These are phyloP conservation scores for Stegostoma tigrinum DNA, from an alignment of 2,113 vertebrate species.

Conservation along the genomic window DNA sequence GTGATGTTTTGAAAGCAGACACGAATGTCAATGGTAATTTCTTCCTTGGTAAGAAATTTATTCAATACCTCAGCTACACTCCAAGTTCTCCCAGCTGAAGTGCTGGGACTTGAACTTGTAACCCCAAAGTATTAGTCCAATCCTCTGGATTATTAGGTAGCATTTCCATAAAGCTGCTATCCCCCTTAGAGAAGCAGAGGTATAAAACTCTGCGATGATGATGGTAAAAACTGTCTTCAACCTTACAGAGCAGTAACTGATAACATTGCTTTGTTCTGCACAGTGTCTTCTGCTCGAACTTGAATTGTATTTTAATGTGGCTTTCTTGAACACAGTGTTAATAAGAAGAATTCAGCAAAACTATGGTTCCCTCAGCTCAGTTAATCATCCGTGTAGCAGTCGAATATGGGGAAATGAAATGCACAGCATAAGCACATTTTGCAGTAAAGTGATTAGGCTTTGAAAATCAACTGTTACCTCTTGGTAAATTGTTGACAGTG, in stretches of 20 bases:
- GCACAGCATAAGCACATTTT: background rate
- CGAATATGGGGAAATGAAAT: background rate
- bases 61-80: too few relatives aligned
- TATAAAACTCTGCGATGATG: background rate
- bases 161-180: too few relatives aligned
- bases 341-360: too few relatives aligned
- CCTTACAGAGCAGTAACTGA: too few relatives aligned
- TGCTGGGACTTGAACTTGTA: too few relatives aligned
- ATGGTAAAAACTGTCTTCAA: background rate
- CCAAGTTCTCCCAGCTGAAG: too few relatives aligned
- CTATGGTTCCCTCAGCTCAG: background rate
- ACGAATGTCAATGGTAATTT: too few relatives aligned
- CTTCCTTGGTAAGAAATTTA: too few relatives aligned
- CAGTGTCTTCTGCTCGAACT: background rate
- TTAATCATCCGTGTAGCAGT: background rate
- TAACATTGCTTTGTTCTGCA: background rate
- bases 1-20: too few relatives aligned
- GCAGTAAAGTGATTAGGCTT: background rate
- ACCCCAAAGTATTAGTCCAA: too few relatives aligned
- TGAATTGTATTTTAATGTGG: background rate
- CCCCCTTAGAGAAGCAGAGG: background rate
- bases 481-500: background rate
- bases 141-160: too few relatives aligned
- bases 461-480: background rate
- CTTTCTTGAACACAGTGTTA: background rate